Evolutionary conservation across 2,113 vertebrate species (phyloP).

Genomic region (Tyto alba): DNA sequence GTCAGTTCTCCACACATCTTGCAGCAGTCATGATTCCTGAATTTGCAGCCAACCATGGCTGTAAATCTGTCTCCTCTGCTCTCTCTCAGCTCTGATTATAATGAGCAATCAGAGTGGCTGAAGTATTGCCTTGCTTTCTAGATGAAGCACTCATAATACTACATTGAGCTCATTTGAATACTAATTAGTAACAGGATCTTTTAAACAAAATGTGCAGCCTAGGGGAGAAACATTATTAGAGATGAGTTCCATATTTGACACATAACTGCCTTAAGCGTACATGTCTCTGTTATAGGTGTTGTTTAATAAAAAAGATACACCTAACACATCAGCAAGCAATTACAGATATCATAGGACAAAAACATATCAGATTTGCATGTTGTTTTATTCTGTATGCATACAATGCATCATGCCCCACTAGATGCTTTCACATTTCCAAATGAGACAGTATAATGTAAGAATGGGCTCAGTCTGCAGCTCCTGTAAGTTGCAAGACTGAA

Average conservation of each 20-base stretch:
- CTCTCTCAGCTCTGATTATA: slow-evolving; percentile 1
- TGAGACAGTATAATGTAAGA: background rate
- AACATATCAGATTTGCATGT: background rate
- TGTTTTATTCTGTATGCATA: background rate
- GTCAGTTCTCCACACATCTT: background rate
- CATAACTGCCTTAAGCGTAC: background rate
- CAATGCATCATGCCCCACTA: background rate
- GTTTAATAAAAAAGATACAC: background rate
- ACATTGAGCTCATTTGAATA: slow-evolving; percentile 5
- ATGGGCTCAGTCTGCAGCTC: background rate
- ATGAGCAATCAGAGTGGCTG: slow-evolving; percentile 12
- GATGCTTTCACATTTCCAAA: background rate
- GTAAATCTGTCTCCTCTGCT: background rate
- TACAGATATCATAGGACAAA: background rate
- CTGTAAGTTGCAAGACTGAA: background rate
- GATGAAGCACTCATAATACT: background rate
- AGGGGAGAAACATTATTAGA: background rate
- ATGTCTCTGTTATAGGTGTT: background rate
- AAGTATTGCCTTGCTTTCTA: slow-evolving; percentile 1
- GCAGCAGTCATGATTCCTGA: background rate
- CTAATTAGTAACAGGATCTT: background rate
- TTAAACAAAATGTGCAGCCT: background rate
- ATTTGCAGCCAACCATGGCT: background rate
- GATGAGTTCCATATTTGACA: background rate
- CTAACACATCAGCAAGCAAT: background rate